Evolutionary conservation across 2,797 vertebrate genomes (phyloP).

Genomic region (Argya squamiceps): DNA sequence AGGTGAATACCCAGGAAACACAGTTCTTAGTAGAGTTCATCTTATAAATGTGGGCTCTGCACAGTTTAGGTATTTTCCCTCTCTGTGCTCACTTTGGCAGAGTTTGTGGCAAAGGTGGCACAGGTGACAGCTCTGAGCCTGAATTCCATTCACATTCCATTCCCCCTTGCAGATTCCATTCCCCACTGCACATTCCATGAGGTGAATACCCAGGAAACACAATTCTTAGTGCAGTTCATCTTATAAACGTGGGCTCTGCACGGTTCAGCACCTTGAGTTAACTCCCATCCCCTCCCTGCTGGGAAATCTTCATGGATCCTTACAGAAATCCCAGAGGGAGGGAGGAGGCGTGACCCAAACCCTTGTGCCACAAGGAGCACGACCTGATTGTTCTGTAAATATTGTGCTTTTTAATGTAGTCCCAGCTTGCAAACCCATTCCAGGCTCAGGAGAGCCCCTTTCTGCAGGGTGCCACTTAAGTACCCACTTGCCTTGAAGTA

Average conservation of each 20-base stretch:
- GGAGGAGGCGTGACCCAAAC: not conserved
- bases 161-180: no score
- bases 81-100: not conserved
- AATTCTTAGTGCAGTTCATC: not conserved
- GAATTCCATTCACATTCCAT: no score
- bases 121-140: not conserved
- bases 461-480: not conserved
- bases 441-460: not conserved
- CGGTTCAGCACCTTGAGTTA: not conserved
- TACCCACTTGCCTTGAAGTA: not conserved
- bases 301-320: not conserved
- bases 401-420: not conserved
- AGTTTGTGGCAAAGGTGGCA: not conserved
- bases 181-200: not conserved
- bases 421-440: not conserved
- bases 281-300: not conserved
- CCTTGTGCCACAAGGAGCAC: not conserved
- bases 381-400: not conserved
- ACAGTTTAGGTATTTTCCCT: not conserved
- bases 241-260: rapidly evolving
- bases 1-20: not conserved
- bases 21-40: not conserved
- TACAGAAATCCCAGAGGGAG: not conserved
- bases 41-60: not conserved
- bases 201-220: not conserved